These are phyloP conservation scores for Arge pagana DNA, from an alignment of 2,888 invertebrate species.

Conservation along the genomic window DNA sequence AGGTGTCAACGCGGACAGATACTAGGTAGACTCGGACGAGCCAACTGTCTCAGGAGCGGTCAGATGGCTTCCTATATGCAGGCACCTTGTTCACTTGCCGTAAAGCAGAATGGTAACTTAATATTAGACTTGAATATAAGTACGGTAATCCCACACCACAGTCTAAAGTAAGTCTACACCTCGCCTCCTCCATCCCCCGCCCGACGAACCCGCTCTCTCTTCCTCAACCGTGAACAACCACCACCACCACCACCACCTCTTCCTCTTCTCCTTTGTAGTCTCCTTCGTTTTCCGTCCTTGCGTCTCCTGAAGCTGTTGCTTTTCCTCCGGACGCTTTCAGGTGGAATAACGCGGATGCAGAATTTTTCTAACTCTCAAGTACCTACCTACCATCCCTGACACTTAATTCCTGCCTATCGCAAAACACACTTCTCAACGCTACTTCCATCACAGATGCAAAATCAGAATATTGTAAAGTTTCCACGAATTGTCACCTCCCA, in stretches of 20 bases:
- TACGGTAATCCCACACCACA: conserved; percentile 56
- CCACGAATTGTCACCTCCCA: too few species aligned
- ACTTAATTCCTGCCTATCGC: too few species aligned
- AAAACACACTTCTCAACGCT: too few species aligned
- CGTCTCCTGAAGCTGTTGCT: conserved; percentile 25
- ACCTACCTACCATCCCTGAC: too few species aligned
- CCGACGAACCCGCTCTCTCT: conserved; percentile 32
- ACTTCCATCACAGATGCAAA: too few species aligned
- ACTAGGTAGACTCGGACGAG: conserved; percentile 49
- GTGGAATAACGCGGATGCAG: conserved; percentile 46
- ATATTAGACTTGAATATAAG: conserved; percentile 57
- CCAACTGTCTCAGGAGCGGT: conserved; percentile 54
- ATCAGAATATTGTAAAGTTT: too few species aligned
- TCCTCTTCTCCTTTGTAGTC: conserved; percentile 13
- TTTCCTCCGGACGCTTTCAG: conserved; percentile 37
- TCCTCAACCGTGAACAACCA: conserved; percentile 32
- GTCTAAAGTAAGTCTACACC: conserved; percentile 57
- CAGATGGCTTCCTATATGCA: conserved; percentile 59
- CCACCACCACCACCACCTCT: conserved; percentile 21
- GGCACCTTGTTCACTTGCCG: conserved; percentile 58
- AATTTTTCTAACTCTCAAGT: too few species aligned
- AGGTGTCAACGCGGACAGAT: too few species aligned
- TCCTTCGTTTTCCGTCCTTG: conserved; percentile 24
- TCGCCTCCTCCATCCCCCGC: conserved; percentile 34
- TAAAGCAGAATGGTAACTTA: conserved; percentile 58